Evolutionary conservation across 2,888 invertebrate genomes (phyloP), one percentile per base, ranked within the genome.

Genomic region (Tryphoninae sp.): DNA sequence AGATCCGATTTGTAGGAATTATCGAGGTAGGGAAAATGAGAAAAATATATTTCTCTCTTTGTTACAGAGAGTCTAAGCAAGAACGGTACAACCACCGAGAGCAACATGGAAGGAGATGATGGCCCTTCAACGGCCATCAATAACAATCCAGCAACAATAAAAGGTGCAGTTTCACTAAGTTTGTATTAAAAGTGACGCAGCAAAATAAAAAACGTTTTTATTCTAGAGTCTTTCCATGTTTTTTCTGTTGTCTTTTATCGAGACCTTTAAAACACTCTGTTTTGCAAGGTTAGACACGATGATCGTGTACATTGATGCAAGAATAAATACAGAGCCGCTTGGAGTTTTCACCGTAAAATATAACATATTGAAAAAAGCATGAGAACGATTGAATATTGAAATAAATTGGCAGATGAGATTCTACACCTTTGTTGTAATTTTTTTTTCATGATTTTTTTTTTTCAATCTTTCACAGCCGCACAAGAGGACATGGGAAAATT

Each of bases 401-500:
- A 8, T 45, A 11, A 3, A 45, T 11, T 45, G 2, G 11, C 45
- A 45, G 45, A 13, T 13, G 45, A 45, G 11, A 13, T 45, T 45
- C 13, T 45, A 45, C 9, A 45, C 13, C n/a, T 33, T 23, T n/a
- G 75, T 65, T 49, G 49, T 4, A 33, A 6, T 33, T 33, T 33
- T 55, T 8, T 2, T 19, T 68, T 16, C 73, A 58, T 53, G 59
- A 79, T 83, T 91, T 33, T 33, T 26, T 26, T 55, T 8, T 2
- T n/a, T 68, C 13, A 77, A 61, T 53, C 61, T 80, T 83, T 91
- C 92, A 84, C 89, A 96, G 96, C 94, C 87, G 96, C 96, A 9
- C 95, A 96, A 93, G 95, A 96, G 86, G 95, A 96, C 89, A 94
- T 96, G 93, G 95, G 95, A 76, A 94, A 94, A 75, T 92, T 96